These are phyloP conservation scores for Redunca redunca DNA, from an alignment of 2,113 vertebrate species.

Conservation along the genomic window DNA sequence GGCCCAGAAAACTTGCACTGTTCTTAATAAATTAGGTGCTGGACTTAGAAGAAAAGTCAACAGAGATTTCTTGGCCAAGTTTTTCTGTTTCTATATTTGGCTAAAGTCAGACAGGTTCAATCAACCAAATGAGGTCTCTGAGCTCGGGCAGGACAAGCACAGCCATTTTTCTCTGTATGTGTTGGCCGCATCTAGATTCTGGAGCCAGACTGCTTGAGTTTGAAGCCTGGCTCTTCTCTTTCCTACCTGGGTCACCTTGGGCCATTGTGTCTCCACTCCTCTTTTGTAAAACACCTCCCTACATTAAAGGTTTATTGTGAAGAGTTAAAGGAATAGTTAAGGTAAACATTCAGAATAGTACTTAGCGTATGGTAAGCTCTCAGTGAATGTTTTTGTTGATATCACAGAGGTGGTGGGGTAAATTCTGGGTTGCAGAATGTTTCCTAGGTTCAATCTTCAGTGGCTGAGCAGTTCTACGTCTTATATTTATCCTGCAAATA, in stretches of 20 bases:
- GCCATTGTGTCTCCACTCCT: not conserved
- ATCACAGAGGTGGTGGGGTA: not conserved
- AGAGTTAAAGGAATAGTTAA: not conserved
- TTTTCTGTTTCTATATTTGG: constrained; percentile 8
- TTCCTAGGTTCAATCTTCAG: not conserved
- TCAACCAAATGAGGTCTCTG: not conserved
- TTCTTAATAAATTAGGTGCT: not conserved
- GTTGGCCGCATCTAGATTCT: not conserved
- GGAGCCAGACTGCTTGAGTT: not conserved
- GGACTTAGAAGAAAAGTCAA: not conserved
- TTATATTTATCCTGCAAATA: not conserved
- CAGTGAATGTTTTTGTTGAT: not conserved
- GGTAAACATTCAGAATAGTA: not conserved
- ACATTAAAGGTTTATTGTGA: not conserved
- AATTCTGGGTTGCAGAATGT: not conserved
- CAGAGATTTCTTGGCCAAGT: not conserved
- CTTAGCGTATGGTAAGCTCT: not conserved
- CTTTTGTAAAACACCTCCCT: not conserved
- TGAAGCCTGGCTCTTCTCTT: not conserved
- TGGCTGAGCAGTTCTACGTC: not conserved
- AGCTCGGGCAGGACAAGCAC: not conserved
- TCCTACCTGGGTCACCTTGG: not conserved
- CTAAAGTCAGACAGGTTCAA: not conserved
- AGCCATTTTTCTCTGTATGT: not conserved
- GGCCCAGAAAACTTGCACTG: not conserved